These are phyloP conservation scores for Coelopa frigida DNA, from an alignment of 1,140 invertebrate genomes.

Conservation along the genomic window DNA sequence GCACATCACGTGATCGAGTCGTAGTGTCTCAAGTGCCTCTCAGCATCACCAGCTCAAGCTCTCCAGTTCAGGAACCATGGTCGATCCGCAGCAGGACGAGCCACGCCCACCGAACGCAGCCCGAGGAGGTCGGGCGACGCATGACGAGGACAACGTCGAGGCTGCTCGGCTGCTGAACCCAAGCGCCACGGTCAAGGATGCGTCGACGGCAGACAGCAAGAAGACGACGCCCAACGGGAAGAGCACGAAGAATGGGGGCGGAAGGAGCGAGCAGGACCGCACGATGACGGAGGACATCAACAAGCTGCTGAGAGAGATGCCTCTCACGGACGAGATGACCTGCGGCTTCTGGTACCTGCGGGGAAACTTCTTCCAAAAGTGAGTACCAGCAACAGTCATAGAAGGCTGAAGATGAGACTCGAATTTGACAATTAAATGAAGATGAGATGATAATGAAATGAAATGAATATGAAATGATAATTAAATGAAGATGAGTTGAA, in stretches of 20 bases:
- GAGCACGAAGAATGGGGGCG: conserved; percentile 21
- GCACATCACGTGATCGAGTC: too few species aligned
- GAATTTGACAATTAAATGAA: too few species aligned
- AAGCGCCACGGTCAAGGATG: conserved; percentile 12
- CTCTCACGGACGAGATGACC: conserved; percentile 54
- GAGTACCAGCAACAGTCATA: too few species aligned
- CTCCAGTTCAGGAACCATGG: too few species aligned
- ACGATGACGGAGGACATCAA: conserved; percentile 45
- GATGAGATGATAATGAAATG: too few species aligned
- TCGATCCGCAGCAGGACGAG: neutral
- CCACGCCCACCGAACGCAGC: neutral
- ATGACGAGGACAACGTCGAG: too few species aligned
- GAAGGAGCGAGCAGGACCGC: conserved; percentile 31
- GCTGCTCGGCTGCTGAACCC: too few species aligned
- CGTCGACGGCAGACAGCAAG: neutral
- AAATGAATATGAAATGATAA: too few species aligned
- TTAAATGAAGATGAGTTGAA: too few species aligned
- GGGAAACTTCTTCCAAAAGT: conserved; percentile 50
- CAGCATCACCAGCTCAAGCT: too few species aligned
- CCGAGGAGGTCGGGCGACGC: too few species aligned
- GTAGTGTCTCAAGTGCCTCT: too few species aligned
- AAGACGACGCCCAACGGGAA: neutral
- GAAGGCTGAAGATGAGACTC: neutral
- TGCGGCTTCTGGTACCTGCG: conserved; percentile 57
- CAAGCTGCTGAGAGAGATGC: conserved; percentile 48